These are phyloP conservation scores for Acronicta leporina DNA, from an alignment of 2,888 invertebrate species.

Conservation along the genomic window DNA sequence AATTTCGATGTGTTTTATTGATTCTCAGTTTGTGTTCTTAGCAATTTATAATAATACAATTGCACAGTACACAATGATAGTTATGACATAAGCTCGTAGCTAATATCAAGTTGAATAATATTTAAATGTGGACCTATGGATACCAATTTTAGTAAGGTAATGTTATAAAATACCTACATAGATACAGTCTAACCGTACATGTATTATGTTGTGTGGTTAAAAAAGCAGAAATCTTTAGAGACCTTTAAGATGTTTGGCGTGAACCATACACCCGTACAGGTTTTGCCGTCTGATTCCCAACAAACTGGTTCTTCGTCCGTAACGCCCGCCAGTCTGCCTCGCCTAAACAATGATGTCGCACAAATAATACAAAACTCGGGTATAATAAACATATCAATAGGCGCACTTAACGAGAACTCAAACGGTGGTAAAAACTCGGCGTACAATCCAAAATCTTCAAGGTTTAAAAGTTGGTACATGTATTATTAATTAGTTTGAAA, in stretches of 20 bases:
- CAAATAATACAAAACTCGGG: conserved; percentile 67
- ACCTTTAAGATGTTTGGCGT: conserved; percentile 38
- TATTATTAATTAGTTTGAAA: conserved; percentile 39
- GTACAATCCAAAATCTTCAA: conserved; percentile 40
- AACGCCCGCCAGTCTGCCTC: conserved; percentile 84
- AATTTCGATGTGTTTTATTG: conserved; percentile 12
- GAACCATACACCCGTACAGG: conserved; percentile 42
- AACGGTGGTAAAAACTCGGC: conserved; percentile 25
- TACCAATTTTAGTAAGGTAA: conserved; percentile 22
- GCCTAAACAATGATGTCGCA: conserved; percentile 65
- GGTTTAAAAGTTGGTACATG: conserved; percentile 27
- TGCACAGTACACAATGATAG: conserved; percentile 26
- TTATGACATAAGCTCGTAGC: conserved; percentile 38
- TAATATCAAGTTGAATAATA: conserved; percentile 23
- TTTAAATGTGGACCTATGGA: conserved; percentile 14
- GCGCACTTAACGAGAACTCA: conserved; percentile 43
- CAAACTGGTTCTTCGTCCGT: conserved; percentile 78
- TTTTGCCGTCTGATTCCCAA: conserved; percentile 59
- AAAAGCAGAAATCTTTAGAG: conserved; percentile 40
- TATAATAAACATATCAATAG: conserved; percentile 61
- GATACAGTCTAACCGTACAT: conserved; percentile 18
- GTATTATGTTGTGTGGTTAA: conserved; percentile 13
- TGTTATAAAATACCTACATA: conserved; percentile 6
- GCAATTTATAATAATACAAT: conserved; percentile 41
- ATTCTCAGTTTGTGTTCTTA: conserved; percentile 23